Conservation (phyloP, 2,113 vertebrate genomes). For the Myanophis thanlyinensis region DNA sequence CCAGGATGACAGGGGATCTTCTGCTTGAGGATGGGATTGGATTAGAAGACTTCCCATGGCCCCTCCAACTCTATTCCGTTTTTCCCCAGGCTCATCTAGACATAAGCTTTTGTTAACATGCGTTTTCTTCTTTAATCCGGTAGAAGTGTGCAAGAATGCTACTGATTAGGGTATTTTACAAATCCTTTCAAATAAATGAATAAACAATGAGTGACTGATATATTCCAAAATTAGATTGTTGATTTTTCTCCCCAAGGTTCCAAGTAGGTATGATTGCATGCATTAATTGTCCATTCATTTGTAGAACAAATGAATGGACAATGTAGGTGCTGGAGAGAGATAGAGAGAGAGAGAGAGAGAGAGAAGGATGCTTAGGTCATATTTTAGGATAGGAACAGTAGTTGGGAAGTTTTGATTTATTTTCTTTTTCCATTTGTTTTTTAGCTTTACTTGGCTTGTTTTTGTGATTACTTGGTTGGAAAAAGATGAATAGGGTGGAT, state of each 20-base stretch:
- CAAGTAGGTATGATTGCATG: neutral
- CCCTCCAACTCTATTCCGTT: neutral
- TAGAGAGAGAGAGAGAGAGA: no score
- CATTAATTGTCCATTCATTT: neutral
- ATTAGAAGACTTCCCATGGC: neutral
- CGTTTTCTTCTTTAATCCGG: neutral
- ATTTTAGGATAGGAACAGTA: neutral
- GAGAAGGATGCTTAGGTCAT: neutral
- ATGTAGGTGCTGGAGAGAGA: no score
- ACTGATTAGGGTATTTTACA: neutral
- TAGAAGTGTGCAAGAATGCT: neutral
- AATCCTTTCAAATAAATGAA: neutral
- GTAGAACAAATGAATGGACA: neutral
- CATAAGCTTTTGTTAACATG: neutral
- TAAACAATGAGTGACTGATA: neutral
- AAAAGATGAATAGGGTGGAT: neutral
- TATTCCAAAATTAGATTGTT: neutral
- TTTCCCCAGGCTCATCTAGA: neutral
- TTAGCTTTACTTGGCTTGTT: neutral
- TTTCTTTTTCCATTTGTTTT: neutral
- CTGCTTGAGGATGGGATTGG: neutral
- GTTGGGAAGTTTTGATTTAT: neutral
- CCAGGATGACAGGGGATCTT: neutral
- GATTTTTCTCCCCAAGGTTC: neutral
- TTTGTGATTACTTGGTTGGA: neutral